Base-by-base conservation (phyloP, 2,797 vertebrate species). In the Myoxocephalus aenaeus region DNA sequence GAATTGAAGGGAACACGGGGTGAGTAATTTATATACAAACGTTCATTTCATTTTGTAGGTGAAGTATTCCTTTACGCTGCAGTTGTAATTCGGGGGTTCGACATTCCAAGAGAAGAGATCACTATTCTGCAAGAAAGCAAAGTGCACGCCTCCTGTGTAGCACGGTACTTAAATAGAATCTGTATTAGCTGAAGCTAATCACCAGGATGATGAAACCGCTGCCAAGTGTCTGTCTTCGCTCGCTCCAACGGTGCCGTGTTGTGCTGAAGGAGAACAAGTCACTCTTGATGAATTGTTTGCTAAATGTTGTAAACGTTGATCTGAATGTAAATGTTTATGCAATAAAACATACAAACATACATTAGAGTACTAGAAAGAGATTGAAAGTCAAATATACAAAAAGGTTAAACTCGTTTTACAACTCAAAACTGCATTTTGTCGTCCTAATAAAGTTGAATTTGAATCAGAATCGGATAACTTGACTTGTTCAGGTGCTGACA, bases 211-310 rank as follows among this genome's bases (percentile, higher is more conserved):
- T 67, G 59, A 77, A 70, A 75, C 11, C 34, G 56, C 42, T 69
- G 75, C 76, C 67, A 81, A 78, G 81, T 61, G 61, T 73, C 66
- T 73, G 50, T 59, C 69, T 75, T 63, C 22, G 40, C 63, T 67
- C 69, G 40, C 73, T 58, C 54, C 27, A 64, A 75, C 29, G n/a
- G 59, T 12, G 68, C 44, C 64, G 62, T 73, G 18, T 59, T 57
- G 64, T 50, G 59, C 54, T 51, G 54, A 69, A 78, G 50, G 53
- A 61, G 38, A 29, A 36, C 10, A 66, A 65, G 61, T 67, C 70
- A 70, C 36, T 64, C 42, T 62, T 17, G 38, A 54, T 6, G 42
- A 50, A 66, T 0, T 13, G 56, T 62, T 29, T 46, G 68, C 46
- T 54, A 72, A 61, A 32, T 71, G 32, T 56, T 54, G n/a, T 20